phyloP scores from a whole-genome alignment of 2,888 invertebrate genomes.

The Sinopyrophorus schimmeli region DNA sequence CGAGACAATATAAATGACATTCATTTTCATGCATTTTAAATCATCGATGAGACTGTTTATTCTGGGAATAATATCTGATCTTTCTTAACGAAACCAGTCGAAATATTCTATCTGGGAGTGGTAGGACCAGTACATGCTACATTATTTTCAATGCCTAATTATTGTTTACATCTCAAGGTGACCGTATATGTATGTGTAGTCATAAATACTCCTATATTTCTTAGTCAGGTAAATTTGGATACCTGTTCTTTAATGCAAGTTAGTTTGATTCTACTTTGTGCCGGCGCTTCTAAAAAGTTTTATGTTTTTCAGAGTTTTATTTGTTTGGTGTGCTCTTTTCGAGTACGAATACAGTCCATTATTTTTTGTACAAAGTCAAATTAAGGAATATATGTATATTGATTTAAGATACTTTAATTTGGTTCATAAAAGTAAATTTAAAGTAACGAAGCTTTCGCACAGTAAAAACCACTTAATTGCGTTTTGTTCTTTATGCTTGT shows the following conservation, averaged over 20 bases:
- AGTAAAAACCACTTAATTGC: too few relatives aligned
- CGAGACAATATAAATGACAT: conserved; percentile 44
- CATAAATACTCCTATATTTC: conserved; percentile 51
- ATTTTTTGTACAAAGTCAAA: too few relatives aligned
- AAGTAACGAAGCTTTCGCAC: too few relatives aligned
- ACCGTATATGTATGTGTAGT: conserved; percentile 50
- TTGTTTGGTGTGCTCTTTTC: too few relatives aligned
- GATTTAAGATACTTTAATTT: too few relatives aligned
- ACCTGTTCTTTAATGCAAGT: conserved; percentile 46
- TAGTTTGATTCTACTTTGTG: conserved; percentile 27
- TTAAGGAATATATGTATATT: too few relatives aligned
- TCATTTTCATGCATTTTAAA: conserved; percentile 41
- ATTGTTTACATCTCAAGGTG: conserved; percentile 55
- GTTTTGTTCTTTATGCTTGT: too few relatives aligned
- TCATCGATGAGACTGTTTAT: conserved; percentile 44
- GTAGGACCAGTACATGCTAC: conserved; percentile 46
- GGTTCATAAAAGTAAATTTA: too few relatives aligned
- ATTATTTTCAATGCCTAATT: conserved; percentile 53
- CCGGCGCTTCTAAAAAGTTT: conserved; percentile 26
- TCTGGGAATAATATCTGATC: conserved; percentile 46
- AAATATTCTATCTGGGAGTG: conserved; percentile 44
- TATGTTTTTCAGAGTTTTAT: background rate
- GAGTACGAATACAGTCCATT: too few relatives aligned
- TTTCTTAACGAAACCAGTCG: conserved; percentile 43
- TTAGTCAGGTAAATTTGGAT: conserved; percentile 51